Percentiles rank a stretch among this genome's conserved stretches.
Conservation (phyloP, 2,888 invertebrate genomes). For the Antheraea yamamai region DNA sequence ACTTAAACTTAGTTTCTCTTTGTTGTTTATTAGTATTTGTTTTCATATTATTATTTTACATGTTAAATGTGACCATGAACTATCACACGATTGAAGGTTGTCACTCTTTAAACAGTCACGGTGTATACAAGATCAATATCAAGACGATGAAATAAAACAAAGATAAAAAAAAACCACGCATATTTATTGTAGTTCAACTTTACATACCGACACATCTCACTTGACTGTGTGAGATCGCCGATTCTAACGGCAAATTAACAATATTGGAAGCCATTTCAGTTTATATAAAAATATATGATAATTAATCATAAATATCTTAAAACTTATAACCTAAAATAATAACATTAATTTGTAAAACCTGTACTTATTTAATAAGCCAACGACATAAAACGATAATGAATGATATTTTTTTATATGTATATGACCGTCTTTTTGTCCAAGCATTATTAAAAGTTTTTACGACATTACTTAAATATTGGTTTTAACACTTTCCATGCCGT, state of each 20-base stretch:
- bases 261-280: slow-evolving; percentile 46
- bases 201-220: slow-evolving; percentile 44
- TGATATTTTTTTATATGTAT: background rate
- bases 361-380: background rate
- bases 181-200: slow-evolving; percentile 63
- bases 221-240: slow-evolving; percentile 56
- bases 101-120: too few species aligned
- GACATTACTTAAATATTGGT: too few species aligned
- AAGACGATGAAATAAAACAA: slow-evolving; percentile 37
- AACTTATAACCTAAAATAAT: slow-evolving; percentile 11
- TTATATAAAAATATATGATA: slow-evolving; percentile 32
- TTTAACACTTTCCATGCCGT: too few species aligned
- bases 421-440: background rate
- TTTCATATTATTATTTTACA: too few species aligned
- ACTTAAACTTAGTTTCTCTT: too few species aligned
- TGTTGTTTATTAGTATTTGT: too few species aligned
- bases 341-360: background rate
- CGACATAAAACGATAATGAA: background rate
- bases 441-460: too few species aligned
- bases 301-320: slow-evolving; percentile 19
- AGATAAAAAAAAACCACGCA: slow-evolving; percentile 51
- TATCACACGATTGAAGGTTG: too few species aligned
- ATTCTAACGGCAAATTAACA: slow-evolving; percentile 42
- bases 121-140: too few species aligned
- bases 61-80: too few species aligned